Evolutionary conservation across 2,797 vertebrate genomes (phyloP).

Genomic region (Sebastes matsubarae): DNA sequence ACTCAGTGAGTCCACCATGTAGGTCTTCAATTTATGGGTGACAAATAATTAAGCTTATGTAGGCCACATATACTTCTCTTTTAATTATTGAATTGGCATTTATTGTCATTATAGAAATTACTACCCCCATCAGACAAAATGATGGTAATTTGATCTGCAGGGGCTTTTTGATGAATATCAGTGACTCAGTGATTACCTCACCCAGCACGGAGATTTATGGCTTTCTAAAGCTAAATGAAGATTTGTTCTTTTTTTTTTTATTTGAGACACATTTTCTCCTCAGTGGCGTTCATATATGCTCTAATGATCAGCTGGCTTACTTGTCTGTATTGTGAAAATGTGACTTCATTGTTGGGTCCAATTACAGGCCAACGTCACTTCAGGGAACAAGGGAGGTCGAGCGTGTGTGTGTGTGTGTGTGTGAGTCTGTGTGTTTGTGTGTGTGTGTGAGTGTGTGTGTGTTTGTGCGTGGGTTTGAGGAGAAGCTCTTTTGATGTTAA

Average conservation of each 20-base stretch:
- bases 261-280: neutral
- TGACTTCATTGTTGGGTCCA: neutral
- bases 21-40: neutral
- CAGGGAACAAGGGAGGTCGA: neutral
- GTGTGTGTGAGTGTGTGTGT: neutral
- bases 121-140: constrained; percentile 11
- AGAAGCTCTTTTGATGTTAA: constrained; percentile 13
- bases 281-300: neutral
- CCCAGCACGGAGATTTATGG: neutral
- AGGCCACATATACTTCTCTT: neutral
- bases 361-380: neutral
- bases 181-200: constrained; percentile 35
- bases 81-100: constrained; percentile 31
- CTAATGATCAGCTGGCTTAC: neutral
- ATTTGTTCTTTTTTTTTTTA: neutral
- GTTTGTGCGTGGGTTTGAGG: neutral
- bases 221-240: neutral
- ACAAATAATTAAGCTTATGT: neutral
- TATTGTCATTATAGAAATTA: constrained; percentile 15
- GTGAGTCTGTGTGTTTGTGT: neutral
- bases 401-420: neutral
- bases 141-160: constrained; percentile 24
- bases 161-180: constrained; percentile 32
- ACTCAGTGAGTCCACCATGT: neutral
- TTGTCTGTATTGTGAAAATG: neutral